Percentiles rank a stretch among this genome's conserved stretches.
Conservation (phyloP, 2,113 vertebrate genomes). For the Cinclus cinclus region DNA sequence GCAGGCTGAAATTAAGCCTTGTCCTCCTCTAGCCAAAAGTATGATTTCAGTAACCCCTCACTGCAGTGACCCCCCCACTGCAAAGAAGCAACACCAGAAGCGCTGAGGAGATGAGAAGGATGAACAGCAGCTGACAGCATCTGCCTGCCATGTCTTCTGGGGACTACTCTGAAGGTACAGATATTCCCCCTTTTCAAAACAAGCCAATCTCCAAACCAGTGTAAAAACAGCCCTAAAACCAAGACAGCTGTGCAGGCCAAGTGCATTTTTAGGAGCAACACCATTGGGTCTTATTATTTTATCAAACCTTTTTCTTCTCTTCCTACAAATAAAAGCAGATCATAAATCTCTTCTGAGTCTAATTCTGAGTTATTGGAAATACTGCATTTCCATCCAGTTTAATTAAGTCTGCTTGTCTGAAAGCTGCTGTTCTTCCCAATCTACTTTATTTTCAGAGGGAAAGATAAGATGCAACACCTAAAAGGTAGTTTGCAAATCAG, state of each 20-base stretch:
- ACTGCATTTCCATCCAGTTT: fast-evolving
- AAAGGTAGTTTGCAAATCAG: neutral
- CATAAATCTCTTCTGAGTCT: neutral
- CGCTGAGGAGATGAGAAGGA: neutral
- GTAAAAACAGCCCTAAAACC: neutral
- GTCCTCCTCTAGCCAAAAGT: neutral
- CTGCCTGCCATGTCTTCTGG: neutral
- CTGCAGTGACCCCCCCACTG: neutral
- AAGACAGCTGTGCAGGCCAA: neutral
- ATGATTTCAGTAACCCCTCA: neutral
- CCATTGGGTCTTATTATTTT: neutral
- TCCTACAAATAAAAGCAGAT: neutral
- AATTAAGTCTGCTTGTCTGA: neutral
- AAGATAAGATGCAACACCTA: neutral
- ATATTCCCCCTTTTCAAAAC: neutral
- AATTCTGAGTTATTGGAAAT: neutral
- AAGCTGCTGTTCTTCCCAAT: neutral
- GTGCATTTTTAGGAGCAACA: neutral
- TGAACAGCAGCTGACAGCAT: neutral
- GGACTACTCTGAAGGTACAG: neutral
- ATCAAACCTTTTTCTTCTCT: neutral
- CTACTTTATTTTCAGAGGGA: neutral
- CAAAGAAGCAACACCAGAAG: neutral
- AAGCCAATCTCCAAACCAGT: neutral
- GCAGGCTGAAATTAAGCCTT: neutral